phyloP scores from a whole-genome alignment of 23 tunicate species.

The Botrylloides violaceus region DNA sequence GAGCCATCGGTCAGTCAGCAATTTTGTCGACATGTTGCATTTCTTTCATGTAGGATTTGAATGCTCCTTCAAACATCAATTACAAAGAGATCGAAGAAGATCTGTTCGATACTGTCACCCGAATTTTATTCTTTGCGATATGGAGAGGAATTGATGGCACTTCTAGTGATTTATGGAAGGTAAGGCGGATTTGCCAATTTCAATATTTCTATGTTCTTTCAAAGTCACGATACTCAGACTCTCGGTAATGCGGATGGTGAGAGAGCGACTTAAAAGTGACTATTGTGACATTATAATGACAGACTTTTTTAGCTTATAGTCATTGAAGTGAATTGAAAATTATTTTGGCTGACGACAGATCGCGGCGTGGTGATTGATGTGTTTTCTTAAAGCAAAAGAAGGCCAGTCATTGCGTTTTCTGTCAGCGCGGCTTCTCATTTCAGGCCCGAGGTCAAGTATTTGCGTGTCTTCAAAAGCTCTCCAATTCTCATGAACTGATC shows the following conservation, averaged over 20 bases:
- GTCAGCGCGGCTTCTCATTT: not conserved
- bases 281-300: too few relatives aligned
- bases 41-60: conserved; percentile 45
- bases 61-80: conserved; percentile 3
- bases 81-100: conserved; percentile 35
- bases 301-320: too few relatives aligned
- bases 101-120: conserved; percentile 40
- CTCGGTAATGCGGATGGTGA: too few relatives aligned
- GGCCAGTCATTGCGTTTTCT: too few relatives aligned
- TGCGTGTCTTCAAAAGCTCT: conserved; percentile 42
- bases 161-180: conserved; percentile 47
- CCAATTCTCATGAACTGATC: conserved; percentile 32
- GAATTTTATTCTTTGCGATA: conserved; percentile 50
- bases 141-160: conserved; percentile 91
- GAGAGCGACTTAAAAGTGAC: too few relatives aligned
- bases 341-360: too few relatives aligned
- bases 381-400: too few relatives aligned
- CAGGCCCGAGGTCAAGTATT: conserved; percentile 69
- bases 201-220: not conserved
- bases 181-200: not conserved
- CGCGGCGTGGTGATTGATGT: too few relatives aligned
- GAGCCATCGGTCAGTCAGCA: too few relatives aligned
- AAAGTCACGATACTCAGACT: too few relatives aligned
- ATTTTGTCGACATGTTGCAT: too few relatives aligned
- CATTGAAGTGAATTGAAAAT: too few relatives aligned